Base-by-base conservation (phyloP, 2,888 invertebrate species). In the Acanthosoma haemorrhoidale region DNA sequence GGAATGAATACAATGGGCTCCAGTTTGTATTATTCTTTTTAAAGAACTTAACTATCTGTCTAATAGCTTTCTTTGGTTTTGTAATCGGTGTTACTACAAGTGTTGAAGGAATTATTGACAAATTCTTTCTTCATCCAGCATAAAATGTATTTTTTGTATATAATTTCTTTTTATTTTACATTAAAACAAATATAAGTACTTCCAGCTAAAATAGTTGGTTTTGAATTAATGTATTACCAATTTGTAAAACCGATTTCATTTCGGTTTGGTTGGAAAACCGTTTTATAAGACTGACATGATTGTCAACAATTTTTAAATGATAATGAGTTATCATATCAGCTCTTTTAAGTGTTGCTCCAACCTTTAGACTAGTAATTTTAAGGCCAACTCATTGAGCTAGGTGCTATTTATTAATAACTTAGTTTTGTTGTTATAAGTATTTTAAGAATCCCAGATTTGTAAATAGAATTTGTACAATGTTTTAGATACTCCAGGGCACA, bases 61-160 rank as follows among this genome's bases (percentile, higher is more conserved):
- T 87, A 1, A 86, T 90, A 75, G 89, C 89, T 1, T 76, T 86
- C 0, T 79, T 89, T 4, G 90, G 89, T 0, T 83, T 90, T 25
- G 77, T 88, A 4, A 85, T 88, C 38, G 90, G 90, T 66, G 88
- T 89, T 0, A 88, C 85, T 79, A 88, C 88, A 5, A 87, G 88
- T 32, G 79, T 90, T 1, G 81, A 83, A 6, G 85, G 85, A 73
- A 88, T 89, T 75, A 84, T 88, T 72, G 74, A 79, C 11, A 85
- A 84, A 71, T 87, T 88, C 77, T 80, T 81, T n/a, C 51, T 67
- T 34, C 67, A 51, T 25, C 21, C 16, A n/a, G 51, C 21, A 9
- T 51, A 51, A 51, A 21, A 13, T 43, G 4, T 43, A 18, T 43
- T 11, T 43, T 43, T 1, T 43, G 21, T 43, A 43, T 13, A 43